Evolutionary conservation across 1,140 invertebrate genomes (phyloP), one percentile per base, ranked within the genome.

Genomic region (Papilio dardanus): DNA sequence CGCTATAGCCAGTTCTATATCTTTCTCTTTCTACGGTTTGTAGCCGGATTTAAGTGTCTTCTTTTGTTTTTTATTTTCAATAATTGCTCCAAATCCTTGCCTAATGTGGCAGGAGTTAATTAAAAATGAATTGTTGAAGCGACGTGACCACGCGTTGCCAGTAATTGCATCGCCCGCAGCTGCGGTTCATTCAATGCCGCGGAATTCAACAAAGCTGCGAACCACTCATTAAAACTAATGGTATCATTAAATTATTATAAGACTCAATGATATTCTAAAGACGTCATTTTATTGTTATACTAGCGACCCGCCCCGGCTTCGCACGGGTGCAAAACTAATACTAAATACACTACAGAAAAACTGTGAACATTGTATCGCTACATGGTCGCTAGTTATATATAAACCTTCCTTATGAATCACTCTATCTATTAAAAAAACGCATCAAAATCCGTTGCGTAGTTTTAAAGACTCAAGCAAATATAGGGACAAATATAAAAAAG

Each of bases 151-250:
- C n/a, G 35, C 31, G 35, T 67, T 67, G 31, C n/a, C 16, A 14
- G 35, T 40, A 40, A 37, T 69, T 69, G 31, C 67, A 40, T 37
- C 3, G 67, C 7, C 67, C 67, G 42, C 35, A 40, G 67, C 42
- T 69, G 67, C 31, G 67, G 67, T 69, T 21, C 21, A n/a, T 69
- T 69, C 67, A 69, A 42, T 69, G 54, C 54, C 10, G 10, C 54
- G 54, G 54, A 16, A 62, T 62, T 62, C 46, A 6, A 7, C n/a
- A 50, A 30, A 10, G 12, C 1, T 62, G 24, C 10, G 24, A 62
- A 62, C 54, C 10, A 62, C 21, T 62, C 54, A 62, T 62, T 62
- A 62, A 62, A 28, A 62, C 12, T 62, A 62, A 62, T 62, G 24
- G 3, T 28, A 62, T 24, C 21, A 54, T 54, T 54, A 24, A 46